These are phyloP conservation scores for Autographa pulchrina DNA, from an alignment of 2,888 invertebrate genomes.

Conservation along the genomic window DNA sequence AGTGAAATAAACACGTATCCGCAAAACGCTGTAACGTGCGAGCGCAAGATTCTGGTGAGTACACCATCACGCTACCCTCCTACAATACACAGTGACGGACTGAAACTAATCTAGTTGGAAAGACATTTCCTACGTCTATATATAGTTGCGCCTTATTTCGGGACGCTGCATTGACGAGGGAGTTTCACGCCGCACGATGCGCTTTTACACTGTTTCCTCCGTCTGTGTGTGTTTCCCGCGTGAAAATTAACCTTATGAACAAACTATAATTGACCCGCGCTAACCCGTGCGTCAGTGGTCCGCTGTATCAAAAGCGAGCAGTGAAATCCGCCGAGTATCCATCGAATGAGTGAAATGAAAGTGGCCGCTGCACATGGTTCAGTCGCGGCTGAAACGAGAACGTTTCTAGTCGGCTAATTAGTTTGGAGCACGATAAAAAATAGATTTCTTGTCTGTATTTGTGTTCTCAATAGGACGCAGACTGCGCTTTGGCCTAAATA, in stretches of 20 bases:
- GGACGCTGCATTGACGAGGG: slow-evolving; percentile 77
- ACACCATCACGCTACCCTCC: slow-evolving; percentile 45
- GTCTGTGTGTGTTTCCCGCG: slow-evolving; percentile 62
- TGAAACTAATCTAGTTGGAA: slow-evolving; percentile 35
- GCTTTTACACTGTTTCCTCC: slow-evolving; percentile 69
- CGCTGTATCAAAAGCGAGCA: slow-evolving; percentile 48
- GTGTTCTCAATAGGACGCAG: slow-evolving; percentile 70
- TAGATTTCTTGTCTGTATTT: slow-evolving; percentile 77
- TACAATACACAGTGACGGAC: slow-evolving; percentile 35
- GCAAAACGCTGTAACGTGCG: slow-evolving; percentile 78
- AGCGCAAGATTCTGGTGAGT: slow-evolving; percentile 88
- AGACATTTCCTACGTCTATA: slow-evolving; percentile 71
- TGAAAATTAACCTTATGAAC: slow-evolving; percentile 55
- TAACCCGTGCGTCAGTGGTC: slow-evolving; percentile 47
- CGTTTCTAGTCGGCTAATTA: slow-evolving; percentile 73
- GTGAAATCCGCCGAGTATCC: slow-evolving; percentile 52
- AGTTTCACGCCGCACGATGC: slow-evolving; percentile 73
- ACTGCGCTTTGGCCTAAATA: slow-evolving; percentile 79
- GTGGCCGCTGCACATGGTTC: slow-evolving; percentile 66
- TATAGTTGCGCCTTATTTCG: slow-evolving; percentile 81
- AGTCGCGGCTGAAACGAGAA: slow-evolving; percentile 61
- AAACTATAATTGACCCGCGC: slow-evolving; percentile 49
- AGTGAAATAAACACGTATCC: slow-evolving; percentile 84
- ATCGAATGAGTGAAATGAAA: slow-evolving; percentile 71
- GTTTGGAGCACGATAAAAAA: slow-evolving; percentile 74